Evolutionary conservation across 2,113 vertebrate genomes (phyloP).

Genomic region (Otus sunia): DNA sequence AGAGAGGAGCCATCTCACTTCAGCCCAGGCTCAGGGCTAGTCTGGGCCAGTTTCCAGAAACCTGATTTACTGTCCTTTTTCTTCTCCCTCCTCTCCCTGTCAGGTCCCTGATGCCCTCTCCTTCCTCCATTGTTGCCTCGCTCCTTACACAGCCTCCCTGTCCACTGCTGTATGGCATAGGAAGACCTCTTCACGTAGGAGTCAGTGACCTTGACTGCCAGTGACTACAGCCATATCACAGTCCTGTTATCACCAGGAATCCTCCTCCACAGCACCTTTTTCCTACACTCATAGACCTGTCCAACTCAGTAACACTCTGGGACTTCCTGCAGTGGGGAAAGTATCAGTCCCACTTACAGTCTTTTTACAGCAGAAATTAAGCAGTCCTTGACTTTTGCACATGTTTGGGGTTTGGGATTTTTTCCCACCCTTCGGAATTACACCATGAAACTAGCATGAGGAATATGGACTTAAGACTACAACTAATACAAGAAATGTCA

Average conservation of each 20-base stretch:
- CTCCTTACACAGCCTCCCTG: neutral
- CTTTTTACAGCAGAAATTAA: neutral
- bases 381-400: neutral
- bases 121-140: neutral
- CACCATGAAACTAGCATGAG: neutral
- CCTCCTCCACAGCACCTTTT: neutral
- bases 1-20: neutral
- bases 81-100: neutral
- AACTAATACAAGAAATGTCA: neutral
- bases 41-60: neutral
- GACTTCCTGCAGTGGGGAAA: neutral
- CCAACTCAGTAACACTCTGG: neutral
- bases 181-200: neutral
- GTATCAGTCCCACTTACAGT: rapidly evolving
- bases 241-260: neutral
- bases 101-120: neutral
- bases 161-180: rapidly evolving
- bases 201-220: neutral
- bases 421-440: neutral
- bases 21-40: neutral
- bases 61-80: neutral
- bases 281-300: neutral
- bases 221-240: rapidly evolving
- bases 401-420: rapidly evolving
- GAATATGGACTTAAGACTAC: neutral